Percentiles rank a stretch among this genome's conserved stretches.
Conservation (phyloP, 53 echinoderm and acorn worm species). For the Zoroaster sp. region DNA sequence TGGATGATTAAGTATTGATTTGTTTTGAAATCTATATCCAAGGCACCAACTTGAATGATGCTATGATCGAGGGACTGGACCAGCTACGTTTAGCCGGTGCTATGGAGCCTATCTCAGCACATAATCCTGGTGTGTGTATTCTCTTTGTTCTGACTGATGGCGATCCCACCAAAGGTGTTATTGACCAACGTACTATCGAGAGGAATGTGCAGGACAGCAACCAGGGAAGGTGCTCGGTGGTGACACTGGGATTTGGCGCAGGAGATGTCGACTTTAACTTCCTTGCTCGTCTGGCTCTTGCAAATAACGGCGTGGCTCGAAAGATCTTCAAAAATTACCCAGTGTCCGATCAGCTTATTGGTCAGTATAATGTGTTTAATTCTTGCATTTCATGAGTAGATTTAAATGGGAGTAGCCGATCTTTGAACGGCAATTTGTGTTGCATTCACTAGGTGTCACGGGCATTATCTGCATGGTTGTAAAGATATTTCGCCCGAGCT, state of each 20-base stretch:
- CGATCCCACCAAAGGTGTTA: constrained; percentile 75
- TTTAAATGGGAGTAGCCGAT: too few relatives aligned
- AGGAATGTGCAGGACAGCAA: constrained; percentile 70
- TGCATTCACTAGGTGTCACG: too few relatives aligned
- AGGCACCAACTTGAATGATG: constrained; percentile 93
- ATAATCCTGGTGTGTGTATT: constrained; percentile 78
- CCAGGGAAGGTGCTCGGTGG: constrained; percentile 75
- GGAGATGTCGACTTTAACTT: constrained; percentile 81
- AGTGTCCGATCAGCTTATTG: constrained; percentile 71
- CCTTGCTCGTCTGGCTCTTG: constrained; percentile 80
- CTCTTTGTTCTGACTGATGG: constrained; percentile 96
- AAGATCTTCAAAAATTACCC: constrained; percentile 74
- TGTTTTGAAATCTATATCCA: background rate
- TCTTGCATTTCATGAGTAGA: too few relatives aligned
- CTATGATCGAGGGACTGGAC: constrained; percentile 75
- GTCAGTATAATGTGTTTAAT: background rate
- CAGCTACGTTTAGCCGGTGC: constrained; percentile 73
- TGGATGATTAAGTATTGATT: too few relatives aligned
- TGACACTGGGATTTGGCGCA: constrained; percentile 78
- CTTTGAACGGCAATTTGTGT: background rate
- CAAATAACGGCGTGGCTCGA: constrained; percentile 84
- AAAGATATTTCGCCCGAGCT: too few relatives aligned
- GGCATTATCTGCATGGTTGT: too few relatives aligned
- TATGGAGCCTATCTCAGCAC: constrained; percentile 51
- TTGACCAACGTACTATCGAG: constrained; percentile 66